Evolutionary conservation across 2,797 vertebrate species (phyloP).

Genomic region (Notamacropus eugenii): DNA sequence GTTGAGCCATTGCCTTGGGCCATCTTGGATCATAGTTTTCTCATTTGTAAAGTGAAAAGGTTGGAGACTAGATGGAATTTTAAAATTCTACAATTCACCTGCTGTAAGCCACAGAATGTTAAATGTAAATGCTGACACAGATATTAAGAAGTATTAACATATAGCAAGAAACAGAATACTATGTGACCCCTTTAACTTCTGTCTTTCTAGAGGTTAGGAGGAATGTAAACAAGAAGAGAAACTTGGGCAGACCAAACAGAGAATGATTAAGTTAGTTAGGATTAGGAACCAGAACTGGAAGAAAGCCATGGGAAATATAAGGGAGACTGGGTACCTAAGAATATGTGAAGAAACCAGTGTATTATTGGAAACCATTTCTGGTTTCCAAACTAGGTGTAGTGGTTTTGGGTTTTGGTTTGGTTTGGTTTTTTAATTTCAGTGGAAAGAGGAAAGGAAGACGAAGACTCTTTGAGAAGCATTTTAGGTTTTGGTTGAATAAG

Average conservation of each 20-base stretch:
- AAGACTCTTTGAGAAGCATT: neutral
- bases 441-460: neutral
- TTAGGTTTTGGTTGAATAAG: neutral
- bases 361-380: neutral
- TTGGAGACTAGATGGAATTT: neutral
- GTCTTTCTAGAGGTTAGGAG: neutral
- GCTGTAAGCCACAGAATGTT: neutral
- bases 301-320: neutral
- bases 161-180: neutral
- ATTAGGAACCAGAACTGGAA: neutral
- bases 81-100: neutral
- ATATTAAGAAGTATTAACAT: neutral
- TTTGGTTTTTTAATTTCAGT: neutral
- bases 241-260: neutral
- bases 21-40: neutral
- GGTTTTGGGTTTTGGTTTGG: neutral
- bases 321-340: neutral
- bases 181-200: neutral
- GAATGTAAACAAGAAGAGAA: neutral
- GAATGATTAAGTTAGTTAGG: neutral
- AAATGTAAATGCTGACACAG: neutral
- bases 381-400: neutral
- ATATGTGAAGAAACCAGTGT: neutral
- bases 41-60: neutral
- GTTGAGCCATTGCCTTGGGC: neutral